These are phyloP conservation scores for Conops quadrifasciatus DNA, from an alignment of 2,888 invertebrate species.

Conservation along the genomic window DNA sequence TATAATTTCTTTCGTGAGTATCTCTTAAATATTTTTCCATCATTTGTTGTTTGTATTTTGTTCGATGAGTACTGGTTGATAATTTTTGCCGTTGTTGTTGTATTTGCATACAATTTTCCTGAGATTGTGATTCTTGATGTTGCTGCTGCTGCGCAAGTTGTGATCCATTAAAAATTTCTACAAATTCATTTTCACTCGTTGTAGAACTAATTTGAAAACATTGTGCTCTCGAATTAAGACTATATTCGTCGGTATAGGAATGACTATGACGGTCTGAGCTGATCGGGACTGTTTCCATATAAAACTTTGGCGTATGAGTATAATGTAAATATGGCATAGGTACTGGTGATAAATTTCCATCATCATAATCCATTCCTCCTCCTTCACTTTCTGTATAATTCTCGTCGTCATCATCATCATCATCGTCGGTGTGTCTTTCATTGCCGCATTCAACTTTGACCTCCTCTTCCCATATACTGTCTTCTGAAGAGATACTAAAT, in stretches of 20 bases:
- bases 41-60: conserved; percentile 70
- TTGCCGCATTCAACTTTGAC: conserved; percentile 28
- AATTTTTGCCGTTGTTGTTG: conserved; percentile 39
- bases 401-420: conserved; percentile 45
- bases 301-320: conserved; percentile 36
- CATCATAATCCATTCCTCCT: neutral
- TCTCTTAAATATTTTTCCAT: conserved; percentile 71
- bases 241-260: conserved; percentile 37
- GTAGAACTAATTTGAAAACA: conserved; percentile 65
- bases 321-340: neutral
- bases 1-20: conserved; percentile 65
- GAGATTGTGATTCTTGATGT: neutral
- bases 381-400: conserved; percentile 16
- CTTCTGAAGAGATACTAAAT: conserved; percentile 80
- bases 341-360: neutral
- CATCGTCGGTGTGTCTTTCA: conserved; percentile 39
- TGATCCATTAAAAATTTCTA: neutral
- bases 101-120: neutral
- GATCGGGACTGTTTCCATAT: conserved; percentile 24
- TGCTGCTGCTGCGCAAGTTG: neutral
- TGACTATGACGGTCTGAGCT: conserved; percentile 36
- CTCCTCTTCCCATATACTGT: conserved; percentile 79
- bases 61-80: conserved; percentile 44
- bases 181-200: conserved; percentile 53
- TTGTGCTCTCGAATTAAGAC: conserved; percentile 44